Evolutionary conservation across 37 sponge, comb jelly and placozoan species (phyloP).

Genomic region (Oopsacas minuta): DNA sequence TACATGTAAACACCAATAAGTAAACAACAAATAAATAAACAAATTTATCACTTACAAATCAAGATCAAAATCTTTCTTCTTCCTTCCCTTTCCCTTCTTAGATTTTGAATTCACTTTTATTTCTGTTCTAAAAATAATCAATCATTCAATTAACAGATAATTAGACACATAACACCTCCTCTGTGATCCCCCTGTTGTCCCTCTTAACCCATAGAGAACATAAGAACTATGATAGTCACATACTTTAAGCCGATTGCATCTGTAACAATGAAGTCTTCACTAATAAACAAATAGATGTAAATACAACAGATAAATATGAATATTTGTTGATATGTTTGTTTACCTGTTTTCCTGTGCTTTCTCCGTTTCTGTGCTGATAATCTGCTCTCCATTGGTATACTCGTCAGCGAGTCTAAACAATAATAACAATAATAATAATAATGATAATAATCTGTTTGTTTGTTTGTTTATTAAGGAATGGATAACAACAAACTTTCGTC

Average conservation of each 20-base stretch:
- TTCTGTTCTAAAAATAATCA: background rate
- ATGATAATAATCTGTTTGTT: background rate
- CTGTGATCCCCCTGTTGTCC: too few relatives aligned
- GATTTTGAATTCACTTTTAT: background rate
- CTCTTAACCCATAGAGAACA: too few relatives aligned
- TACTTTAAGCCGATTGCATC: too few relatives aligned
- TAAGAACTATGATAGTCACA: too few relatives aligned
- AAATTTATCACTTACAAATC: background rate
- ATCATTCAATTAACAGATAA: too few relatives aligned
- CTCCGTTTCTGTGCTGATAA: background rate
- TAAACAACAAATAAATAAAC: background rate
- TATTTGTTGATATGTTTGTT: background rate
- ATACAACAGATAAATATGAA: background rate
- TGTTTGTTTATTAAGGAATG: background rate
- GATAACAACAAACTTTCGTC: too few relatives aligned
- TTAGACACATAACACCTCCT: too few relatives aligned
- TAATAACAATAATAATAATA: background rate
- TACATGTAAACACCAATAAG: background rate
- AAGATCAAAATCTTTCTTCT: slow-evolving; percentile 5
- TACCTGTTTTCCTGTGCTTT: background rate
- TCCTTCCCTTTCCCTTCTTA: background rate
- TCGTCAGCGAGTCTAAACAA: background rate
- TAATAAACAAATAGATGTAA: background rate
- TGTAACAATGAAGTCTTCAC: background rate
- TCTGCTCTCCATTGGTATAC: background rate